phyloP scores from a whole-genome alignment of 2,113 vertebrate species.

The Sceloporus tristichus region DNA sequence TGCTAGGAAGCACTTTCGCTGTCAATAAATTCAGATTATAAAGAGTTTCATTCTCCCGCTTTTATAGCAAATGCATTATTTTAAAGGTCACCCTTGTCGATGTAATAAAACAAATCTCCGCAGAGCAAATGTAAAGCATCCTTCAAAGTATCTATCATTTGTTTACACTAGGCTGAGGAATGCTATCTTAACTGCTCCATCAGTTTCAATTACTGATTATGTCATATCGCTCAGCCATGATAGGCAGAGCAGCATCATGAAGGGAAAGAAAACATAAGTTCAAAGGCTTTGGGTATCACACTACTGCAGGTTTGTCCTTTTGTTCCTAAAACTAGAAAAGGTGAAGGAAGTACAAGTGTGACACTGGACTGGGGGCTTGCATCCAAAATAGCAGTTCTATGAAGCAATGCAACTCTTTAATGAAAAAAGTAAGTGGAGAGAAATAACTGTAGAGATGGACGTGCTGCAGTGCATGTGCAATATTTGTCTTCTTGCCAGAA shows the following conservation, averaged over 20 bases:
- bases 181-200: conserved; percentile 60
- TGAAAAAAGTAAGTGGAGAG: no score
- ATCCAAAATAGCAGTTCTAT: not conserved
- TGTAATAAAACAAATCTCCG: conserved; percentile 67
- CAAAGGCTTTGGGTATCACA: not conserved
- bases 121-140: conserved; percentile 61
- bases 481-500: no score
- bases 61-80: conserved; percentile 71
- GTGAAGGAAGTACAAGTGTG: not conserved
- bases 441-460: no score
- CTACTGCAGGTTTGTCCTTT: not conserved
- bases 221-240: conserved; percentile 41
- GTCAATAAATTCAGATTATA: conserved; percentile 72
- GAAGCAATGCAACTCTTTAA: no score
- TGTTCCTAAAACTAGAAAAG: not conserved
- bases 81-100: conserved; percentile 74
- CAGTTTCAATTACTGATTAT: conserved; percentile 57
- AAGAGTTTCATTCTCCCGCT: conserved; percentile 56
- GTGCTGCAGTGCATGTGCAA: no score
- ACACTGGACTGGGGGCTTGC: not conserved
- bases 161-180: conserved; percentile 57
- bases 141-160: conserved; percentile 53
- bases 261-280: not conserved
- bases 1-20: conserved; percentile 70
- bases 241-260: not conserved